These are phyloP conservation scores for Polypedilum vanderplanki DNA, from an alignment of 1,140 invertebrate genomes.

Conservation along the genomic window DNA sequence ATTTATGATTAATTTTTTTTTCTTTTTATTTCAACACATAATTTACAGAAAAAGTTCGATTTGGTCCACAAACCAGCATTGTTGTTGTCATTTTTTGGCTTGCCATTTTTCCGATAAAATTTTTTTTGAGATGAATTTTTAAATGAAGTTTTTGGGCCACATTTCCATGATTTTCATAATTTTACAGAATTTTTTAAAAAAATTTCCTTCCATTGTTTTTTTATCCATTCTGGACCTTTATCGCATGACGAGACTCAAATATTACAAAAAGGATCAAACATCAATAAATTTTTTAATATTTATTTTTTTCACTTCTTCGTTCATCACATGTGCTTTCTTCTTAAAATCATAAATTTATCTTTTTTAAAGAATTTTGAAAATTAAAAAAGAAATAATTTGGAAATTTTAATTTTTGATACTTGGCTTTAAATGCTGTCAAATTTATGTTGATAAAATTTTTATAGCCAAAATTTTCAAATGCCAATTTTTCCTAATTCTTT, in stretches of 20 bases:
- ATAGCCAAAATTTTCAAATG: neutral
- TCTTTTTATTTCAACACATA: neutral
- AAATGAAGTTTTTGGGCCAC: neutral
- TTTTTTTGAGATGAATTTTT: neutral
- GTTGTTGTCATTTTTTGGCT: neutral
- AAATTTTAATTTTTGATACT: neutral
- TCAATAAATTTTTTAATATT: neutral
- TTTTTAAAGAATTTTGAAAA: neutral
- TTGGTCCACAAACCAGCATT: constrained; percentile 24
- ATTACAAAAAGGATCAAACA: constrained; percentile 5
- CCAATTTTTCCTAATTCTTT: too few species aligned
- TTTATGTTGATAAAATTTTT: neutral
- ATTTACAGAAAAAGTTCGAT: neutral
- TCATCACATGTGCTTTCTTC: constrained; percentile 25
- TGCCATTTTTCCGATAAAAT: constrained; percentile 2
- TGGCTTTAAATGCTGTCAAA: neutral
- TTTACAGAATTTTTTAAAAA: constrained; percentile 7
- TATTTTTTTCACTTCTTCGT: neutral
- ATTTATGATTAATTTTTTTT: too few species aligned
- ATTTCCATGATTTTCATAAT: neutral
- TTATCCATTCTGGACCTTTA: constrained; percentile 20
- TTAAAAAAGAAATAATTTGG: neutral
- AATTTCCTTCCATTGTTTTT: neutral
- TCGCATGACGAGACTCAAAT: constrained; percentile 8
- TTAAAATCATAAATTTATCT: neutral